These are phyloP conservation scores for Gerris buenoi DNA, from an alignment of 1,140 invertebrate genomes.

Conservation along the genomic window DNA sequence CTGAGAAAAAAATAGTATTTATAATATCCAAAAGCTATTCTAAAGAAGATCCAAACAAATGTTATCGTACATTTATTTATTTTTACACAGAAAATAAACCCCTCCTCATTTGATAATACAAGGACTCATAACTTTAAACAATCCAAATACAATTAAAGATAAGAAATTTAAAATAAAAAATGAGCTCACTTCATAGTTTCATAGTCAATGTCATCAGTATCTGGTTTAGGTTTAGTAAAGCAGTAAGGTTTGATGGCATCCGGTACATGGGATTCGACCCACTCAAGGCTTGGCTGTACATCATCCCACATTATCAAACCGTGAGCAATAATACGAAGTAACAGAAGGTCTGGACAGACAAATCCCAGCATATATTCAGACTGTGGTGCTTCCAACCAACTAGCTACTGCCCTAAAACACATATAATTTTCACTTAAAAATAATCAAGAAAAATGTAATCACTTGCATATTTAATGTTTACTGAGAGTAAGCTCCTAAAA, in stretches of 20 bases:
- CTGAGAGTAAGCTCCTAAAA: not conserved
- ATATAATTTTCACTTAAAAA: no score
- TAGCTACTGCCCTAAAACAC: slow-evolving; percentile 75
- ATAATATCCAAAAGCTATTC: no score
- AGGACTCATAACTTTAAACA: no score
- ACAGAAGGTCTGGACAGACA: slow-evolving; percentile 81
- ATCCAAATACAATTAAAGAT: no score
- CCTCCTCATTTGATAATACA: no score
- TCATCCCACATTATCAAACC: slow-evolving; percentile 70
- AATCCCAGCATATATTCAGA: slow-evolving; percentile 84
- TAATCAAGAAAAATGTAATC: no score
- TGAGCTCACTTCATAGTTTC: slow-evolving; percentile 76
- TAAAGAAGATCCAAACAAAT: no score
- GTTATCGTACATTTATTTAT: no score
- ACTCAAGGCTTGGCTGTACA: slow-evolving; percentile 61
- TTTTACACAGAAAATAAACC: no score
- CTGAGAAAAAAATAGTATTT: no score
- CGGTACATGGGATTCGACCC: slow-evolving; percentile 74
- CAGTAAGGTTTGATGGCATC: slow-evolving; percentile 52
- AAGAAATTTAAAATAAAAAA: not conserved
- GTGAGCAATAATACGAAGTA: slow-evolving; percentile 64
- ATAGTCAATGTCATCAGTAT: slow-evolving; percentile 57
- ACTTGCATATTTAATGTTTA: slow-evolving; percentile 1
- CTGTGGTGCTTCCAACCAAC: slow-evolving; percentile 80
- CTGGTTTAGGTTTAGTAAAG: slow-evolving; percentile 48